A percentile compares a stretch with the other conserved stretches of the same genome.
These are phyloP conservation scores for Eulithis testata DNA, from an alignment of 2,888 invertebrate genomes.

Conservation along the genomic window DNA sequence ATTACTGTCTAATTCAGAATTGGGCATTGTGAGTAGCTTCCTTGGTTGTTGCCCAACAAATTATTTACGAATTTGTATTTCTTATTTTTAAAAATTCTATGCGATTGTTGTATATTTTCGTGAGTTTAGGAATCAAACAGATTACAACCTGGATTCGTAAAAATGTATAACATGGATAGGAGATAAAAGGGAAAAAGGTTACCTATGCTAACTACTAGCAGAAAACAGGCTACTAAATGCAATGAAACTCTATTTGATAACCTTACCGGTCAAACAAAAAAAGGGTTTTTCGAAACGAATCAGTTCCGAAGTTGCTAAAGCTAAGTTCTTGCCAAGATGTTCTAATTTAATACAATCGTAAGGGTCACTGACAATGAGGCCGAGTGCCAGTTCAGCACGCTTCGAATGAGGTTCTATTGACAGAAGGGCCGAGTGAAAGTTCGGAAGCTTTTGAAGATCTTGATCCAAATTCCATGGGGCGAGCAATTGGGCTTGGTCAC, in stretches of 20 bases:
- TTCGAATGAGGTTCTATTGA: constrained; percentile 27
- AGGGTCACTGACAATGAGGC: constrained; percentile 30
- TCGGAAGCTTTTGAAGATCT: constrained; percentile 59
- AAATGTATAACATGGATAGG: no score
- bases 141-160: no score
- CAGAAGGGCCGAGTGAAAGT: constrained; percentile 79
- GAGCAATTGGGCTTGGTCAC: constrained; percentile 33
- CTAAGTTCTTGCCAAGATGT: constrained; percentile 7
- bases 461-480: constrained; percentile 65
- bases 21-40: constrained; percentile 18
- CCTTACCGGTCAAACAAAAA: neutral
- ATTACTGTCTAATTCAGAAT: constrained; percentile 23
- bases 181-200: no score
- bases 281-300: constrained; percentile 10
- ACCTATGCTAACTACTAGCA: no score
- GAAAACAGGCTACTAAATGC: no score
- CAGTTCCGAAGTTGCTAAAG: constrained; percentile 4
- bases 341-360: constrained; percentile 22
- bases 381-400: constrained; percentile 23
- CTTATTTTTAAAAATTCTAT: neutral
- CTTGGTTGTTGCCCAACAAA: constrained; percentile 15
- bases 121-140: no score
- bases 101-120: no score
- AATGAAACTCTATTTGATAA: no score
- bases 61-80: neutral